Conservation (phyloP, 2,113 vertebrate genomes). For the Spermophilus dauricus region DNA sequence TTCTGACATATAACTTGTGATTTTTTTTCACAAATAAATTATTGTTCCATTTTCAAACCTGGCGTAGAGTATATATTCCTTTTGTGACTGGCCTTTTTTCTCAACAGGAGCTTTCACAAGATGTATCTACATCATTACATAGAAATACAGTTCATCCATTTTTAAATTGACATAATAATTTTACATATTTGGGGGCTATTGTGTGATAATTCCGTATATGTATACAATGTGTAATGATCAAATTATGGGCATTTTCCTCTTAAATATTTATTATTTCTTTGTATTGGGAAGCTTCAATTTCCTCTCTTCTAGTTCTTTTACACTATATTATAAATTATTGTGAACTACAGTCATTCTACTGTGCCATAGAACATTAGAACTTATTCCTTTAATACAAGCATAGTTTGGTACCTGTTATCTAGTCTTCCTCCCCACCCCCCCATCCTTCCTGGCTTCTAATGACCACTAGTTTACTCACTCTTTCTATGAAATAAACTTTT, state of each 20-base stretch:
- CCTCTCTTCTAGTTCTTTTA: not conserved
- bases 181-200: not conserved
- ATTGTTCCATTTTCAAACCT: not conserved
- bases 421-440: not conserved
- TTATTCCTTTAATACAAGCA: not conserved
- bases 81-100: constrained; percentile 9
- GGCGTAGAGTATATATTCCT: not conserved
- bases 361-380: not conserved
- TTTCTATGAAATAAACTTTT: not conserved
- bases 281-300: not conserved
- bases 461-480: not conserved
- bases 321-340: not conserved
- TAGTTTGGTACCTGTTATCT: not conserved
- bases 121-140: not conserved
- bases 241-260: not conserved
- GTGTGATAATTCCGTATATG: not conserved
- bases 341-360: not conserved
- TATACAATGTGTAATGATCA: not conserved
- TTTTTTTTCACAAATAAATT: not conserved
- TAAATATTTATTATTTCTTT: not conserved
- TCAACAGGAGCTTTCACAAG: not conserved
- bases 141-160: not conserved
- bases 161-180: not conserved
- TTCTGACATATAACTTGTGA: not conserved
- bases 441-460: not conserved